These are phyloP conservation scores for Antheraea pernyi DNA, from an alignment of 1,140 invertebrate species.

Conservation along the genomic window DNA sequence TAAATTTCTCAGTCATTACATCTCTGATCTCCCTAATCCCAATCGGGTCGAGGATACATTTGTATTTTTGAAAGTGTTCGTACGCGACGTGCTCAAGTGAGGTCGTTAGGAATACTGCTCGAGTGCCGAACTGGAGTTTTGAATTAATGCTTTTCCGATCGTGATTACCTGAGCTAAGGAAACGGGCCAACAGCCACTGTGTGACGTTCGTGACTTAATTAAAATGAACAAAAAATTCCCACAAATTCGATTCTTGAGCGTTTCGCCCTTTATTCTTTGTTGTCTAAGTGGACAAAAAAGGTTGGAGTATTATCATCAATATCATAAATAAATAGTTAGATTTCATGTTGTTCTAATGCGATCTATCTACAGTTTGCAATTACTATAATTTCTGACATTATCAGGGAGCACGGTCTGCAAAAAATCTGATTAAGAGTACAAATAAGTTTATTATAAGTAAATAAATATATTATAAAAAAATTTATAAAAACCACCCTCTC, in stretches of 20 bases:
- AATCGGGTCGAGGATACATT: slow-evolving; percentile 10
- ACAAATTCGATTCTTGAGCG: slow-evolving; percentile 34
- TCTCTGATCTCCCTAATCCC: slow-evolving; percentile 3
- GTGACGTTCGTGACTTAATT: slow-evolving; percentile 62
- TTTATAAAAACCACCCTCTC: too few relatives aligned
- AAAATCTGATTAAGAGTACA: too few relatives aligned
- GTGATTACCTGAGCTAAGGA: slow-evolving; percentile 55
- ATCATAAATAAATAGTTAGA: too few relatives aligned
- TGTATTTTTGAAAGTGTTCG: slow-evolving; percentile 26
- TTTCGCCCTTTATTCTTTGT: neutral
- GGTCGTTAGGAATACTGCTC: slow-evolving; percentile 40
- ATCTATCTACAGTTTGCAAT: too few relatives aligned
- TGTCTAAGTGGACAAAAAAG: neutral
- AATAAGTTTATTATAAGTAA: too few relatives aligned
- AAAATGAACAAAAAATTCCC: slow-evolving; percentile 40
- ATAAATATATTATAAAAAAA: too few relatives aligned
- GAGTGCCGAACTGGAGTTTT: slow-evolving; percentile 44
- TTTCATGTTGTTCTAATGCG: too few relatives aligned
- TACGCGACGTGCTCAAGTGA: slow-evolving; percentile 53
- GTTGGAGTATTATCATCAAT: too few relatives aligned
- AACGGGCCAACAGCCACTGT: slow-evolving; percentile 38
- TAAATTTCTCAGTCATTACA: neutral
- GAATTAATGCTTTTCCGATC: slow-evolving; percentile 59
- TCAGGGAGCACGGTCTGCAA: too few relatives aligned
- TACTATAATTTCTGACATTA: too few relatives aligned